Base-by-base conservation (phyloP, 1,140 invertebrate species). In the Nixonia krombeini region DNA sequence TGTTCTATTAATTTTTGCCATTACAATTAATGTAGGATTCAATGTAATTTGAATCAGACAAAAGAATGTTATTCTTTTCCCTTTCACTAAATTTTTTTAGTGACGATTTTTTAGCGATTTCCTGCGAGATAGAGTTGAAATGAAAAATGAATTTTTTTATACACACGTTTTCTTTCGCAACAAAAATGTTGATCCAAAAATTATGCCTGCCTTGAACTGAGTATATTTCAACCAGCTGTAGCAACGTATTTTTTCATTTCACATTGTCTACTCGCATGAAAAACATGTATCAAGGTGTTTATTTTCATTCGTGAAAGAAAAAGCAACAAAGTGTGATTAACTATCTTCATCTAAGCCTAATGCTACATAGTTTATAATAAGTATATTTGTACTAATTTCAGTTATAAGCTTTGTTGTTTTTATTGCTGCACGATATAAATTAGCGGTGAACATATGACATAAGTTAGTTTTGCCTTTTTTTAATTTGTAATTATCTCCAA, bases 351-450 rank as follows among this genome's bases (percentile, higher is more conserved):
- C 52, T 59, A 47, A 70, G 67, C 59, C 57, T 68, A 68, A 73
- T 71, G 70, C 37, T 69, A 70, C 46, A 51, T 72, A 74, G 65
- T 72, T 72, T 66, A 67, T 70, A 70, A 70, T 70, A 65, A 67
- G 70, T 67, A 72, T 72, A 72, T 74, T 73, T 75, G 63, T 75
- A 75, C 63, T 75, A 71, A 73, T 75, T 75, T 75, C 62, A 71
- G 72, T 70, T 61, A 65, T 62, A 62, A 72, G 70, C 70, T 72
- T 74, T 74, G 70, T 74, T 74, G 66, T 70, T 73, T 74, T 72
- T 64, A 72, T 66, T 66, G 62, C 57, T 70, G 57, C 57, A 74
- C 51, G 49, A 70, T 55, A 65, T 66, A 70, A 72, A 71, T 74
- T 72, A 74, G 53, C 44, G 23, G 17, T 33, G 28, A 58, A 50